Conservation (phyloP, 2,888 invertebrate genomes). For the Exephanes ischioxanthus region DNA sequence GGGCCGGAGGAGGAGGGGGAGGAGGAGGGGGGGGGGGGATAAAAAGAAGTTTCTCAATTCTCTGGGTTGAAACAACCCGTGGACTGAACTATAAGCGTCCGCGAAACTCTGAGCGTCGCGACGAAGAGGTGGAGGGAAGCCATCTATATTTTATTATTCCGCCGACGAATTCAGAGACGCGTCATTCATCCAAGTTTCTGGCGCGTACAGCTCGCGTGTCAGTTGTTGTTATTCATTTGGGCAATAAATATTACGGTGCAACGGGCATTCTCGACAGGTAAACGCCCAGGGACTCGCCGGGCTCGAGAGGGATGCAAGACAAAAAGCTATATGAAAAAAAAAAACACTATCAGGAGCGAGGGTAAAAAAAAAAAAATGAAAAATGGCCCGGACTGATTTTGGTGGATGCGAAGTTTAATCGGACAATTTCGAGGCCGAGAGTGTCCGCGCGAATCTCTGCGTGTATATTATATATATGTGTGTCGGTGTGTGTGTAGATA, state of each 20-base stretch:
- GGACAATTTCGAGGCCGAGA: conserved; percentile 39
- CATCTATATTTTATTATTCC: conserved; percentile 45
- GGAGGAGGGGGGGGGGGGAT: background rate
- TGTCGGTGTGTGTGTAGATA: background rate
- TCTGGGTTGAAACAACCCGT: conserved; percentile 28
- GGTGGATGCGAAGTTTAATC: conserved; percentile 59
- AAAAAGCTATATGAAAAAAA: conserved; percentile 15
- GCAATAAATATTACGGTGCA: conserved; percentile 61
- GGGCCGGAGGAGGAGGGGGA: background rate
- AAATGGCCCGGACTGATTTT: conserved; percentile 47
- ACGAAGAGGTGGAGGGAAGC: background rate
- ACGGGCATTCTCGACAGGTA: conserved; percentile 56
- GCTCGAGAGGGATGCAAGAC: conserved; percentile 13
- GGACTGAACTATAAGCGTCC: conserved; percentile 29
- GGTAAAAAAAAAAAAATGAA: conserved; percentile 10
- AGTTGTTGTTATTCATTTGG: conserved; percentile 62
- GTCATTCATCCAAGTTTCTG: conserved; percentile 53
- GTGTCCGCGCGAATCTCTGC: conserved; percentile 3
- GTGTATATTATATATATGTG: background rate
- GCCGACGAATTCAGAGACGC: conserved; percentile 15
- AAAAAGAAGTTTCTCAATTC: conserved; percentile 48
- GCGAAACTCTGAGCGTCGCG: background rate
- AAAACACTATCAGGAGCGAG: conserved; percentile 4
- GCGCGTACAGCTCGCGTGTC: conserved; percentile 33
- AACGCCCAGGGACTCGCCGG: background rate